A percentile compares a stretch with the other conserved stretches of the same genome.
These are phyloP conservation scores for Meleagris gallopavo DNA, from an alignment of 2,113 vertebrate species.

Conservation along the genomic window DNA sequence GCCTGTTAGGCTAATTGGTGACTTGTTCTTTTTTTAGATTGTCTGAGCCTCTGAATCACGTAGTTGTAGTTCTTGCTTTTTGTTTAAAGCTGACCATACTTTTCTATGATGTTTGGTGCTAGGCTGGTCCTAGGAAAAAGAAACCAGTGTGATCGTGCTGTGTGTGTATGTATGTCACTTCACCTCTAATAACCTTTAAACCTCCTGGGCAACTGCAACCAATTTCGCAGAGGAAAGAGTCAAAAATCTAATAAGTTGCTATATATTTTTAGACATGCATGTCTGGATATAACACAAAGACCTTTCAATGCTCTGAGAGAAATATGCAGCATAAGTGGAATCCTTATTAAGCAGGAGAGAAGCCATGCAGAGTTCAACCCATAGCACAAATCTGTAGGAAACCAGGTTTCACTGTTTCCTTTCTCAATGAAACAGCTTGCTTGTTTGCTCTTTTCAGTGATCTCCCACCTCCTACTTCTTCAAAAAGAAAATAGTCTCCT, in stretches of 20 bases:
- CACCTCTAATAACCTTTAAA: neutral
- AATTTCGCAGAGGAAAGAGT: neutral
- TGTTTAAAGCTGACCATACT: neutral
- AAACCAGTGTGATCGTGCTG: neutral
- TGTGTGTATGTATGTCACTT: neutral
- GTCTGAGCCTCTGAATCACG: neutral
- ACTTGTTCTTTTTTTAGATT: neutral
- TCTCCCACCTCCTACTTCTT: neutral
- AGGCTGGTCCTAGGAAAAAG: neutral
- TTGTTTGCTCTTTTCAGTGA: constrained; percentile 15
- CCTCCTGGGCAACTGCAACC: neutral
- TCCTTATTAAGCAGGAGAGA: neutral
- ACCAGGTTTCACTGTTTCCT: neutral
- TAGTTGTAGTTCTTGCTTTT: neutral
- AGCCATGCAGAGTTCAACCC: neutral
- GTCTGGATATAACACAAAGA: neutral
- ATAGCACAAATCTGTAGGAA: neutral
- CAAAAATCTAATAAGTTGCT: neutral
- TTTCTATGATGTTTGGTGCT: neutral
- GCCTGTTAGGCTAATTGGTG: neutral
- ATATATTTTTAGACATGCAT: accelerated
- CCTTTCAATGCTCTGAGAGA: neutral
- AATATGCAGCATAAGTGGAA: neutral
- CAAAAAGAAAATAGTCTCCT: neutral
- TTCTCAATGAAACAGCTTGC: neutral